Base-by-base conservation (phyloP, 1,140 invertebrate genomes). In the Glossosoma conforme region DNA sequence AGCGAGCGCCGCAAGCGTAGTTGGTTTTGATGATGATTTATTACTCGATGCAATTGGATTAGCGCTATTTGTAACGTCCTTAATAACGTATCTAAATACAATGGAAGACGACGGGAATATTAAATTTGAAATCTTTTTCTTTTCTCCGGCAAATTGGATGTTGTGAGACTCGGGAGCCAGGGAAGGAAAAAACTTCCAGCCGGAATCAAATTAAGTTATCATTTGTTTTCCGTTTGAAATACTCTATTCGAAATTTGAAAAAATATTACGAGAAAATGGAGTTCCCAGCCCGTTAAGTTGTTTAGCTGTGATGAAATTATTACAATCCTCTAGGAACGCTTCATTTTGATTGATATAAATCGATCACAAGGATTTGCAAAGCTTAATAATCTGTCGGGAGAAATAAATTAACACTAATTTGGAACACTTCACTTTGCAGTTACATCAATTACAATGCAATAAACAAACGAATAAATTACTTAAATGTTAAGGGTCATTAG, bases 41-140 rank as follows among this genome's bases (percentile, higher is more conserved):
- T 52, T 42, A 35, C 21, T 14, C 22, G 8, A 15, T 43, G 28
- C 35, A 36, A 54, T 54, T 49, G 46, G 35, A 54, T 44, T 33
- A 32, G 45, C 41, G 41, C 32, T 36, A 11, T 28, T 13, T 14
- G 24, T 19, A 9, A 18, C 49, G 18, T 25, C 33, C 18, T 25
- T 21, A 44, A 32, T 18, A 38, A 53, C 44, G 44, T 46, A 53
- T 33, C 43, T 14, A 33, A 52, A 19, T 33, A 38, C 32, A 52
- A 38, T 52, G 49, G 21, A 25, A 44, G 24, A 21, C 43, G 43
- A 19, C 11, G 20, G 15, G 43, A 46, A 46, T 46, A 41, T 46
- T 46, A 41, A 38, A 53, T 53, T 53, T 46, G 18, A 25, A 46
- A 53, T 53, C 36, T 33, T 25, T 53, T 45, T 38, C 38, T 45